These are phyloP conservation scores for Melopsittacus undulatus DNA, from an alignment of 2,797 vertebrate species.

Conservation along the genomic window DNA sequence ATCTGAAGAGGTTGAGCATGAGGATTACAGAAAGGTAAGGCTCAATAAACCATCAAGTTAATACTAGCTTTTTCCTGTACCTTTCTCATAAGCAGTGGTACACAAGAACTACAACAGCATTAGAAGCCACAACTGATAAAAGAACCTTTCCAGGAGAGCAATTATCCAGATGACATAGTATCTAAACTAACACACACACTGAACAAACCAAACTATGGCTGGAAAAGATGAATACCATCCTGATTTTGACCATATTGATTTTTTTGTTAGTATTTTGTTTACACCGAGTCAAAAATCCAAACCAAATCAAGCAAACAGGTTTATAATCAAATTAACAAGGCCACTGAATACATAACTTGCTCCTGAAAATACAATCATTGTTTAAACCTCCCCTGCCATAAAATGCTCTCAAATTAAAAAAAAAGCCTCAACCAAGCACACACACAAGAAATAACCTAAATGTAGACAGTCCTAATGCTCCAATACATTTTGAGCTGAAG, in stretches of 20 bases:
- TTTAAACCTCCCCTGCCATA: not conserved
- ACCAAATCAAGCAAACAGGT: not conserved
- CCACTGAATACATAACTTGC: not conserved
- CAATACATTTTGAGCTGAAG: not conserved
- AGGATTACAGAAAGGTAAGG: not conserved
- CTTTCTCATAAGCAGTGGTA: not conserved
- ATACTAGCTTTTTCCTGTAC: not conserved
- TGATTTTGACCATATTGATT: not conserved
- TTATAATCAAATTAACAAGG: not conserved
- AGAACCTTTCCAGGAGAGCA: not conserved
- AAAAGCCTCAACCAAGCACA: not conserved
- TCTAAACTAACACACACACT: rapidly evolving
- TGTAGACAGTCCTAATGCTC: not conserved
- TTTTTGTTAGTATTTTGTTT: not conserved
- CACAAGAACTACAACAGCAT: not conserved
- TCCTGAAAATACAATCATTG: not conserved
- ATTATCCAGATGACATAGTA: not conserved
- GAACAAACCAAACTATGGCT: not conserved
- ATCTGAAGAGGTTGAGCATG: not conserved
- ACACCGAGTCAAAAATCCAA: not conserved
- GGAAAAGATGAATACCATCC: not conserved
- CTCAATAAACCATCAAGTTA: not conserved
- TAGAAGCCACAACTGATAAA: not conserved
- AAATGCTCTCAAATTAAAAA: not conserved
- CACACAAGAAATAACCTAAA: not conserved